Base-by-base conservation (phyloP, 2,797 vertebrate genomes). In the Rhinichthys osculus region DNA sequence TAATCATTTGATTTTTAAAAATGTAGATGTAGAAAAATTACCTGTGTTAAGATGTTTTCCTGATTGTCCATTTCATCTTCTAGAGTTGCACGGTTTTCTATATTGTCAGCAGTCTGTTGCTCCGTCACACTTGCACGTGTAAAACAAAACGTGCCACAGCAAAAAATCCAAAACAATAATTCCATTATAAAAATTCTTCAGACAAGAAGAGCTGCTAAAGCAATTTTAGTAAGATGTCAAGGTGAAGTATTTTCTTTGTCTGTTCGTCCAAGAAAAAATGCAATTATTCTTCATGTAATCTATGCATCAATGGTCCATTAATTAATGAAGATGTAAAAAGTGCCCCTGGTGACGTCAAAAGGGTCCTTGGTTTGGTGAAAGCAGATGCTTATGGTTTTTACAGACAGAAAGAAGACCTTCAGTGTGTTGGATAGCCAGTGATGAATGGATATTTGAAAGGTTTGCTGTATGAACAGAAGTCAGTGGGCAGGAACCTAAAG, bases 11-110 rank as follows among this genome's bases (percentile, higher is more conserved):
- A 27, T 73, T 16, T 42, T 23, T 3, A 0, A 17, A 62, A 14
- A 33, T 64, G 30, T 66, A 33, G 7, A 47, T 21, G 50, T 78
- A 23, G 17, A 54, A 23, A 47, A 38, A 35, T 77, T 92, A 97
- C 97, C 97, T 98, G 97, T 27, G 96, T 97, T 23, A 98, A 90
- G 84, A 97, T 91, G 88, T 97, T 98, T 92, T 97, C 97, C 82
- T 97, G 96, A 91, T 97, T 97, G 91, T 97, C 96, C 83, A 94
- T 89, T 88, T 97, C 96, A 3, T 97, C 96, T 85, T 97, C 95
- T 93, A 97, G 93, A 62, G 92, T 90, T 42, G 86, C 91, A 54
- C 92, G 84, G 7, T 91, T 92, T 33, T 91, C 81, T 78, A 85
- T 78, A 3, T 86, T 90, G 71, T 82, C 92, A 3, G 86, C 87